phyloP scores from a whole-genome alignment of 2,113 vertebrate genomes.

The Scomber scombrus region DNA sequence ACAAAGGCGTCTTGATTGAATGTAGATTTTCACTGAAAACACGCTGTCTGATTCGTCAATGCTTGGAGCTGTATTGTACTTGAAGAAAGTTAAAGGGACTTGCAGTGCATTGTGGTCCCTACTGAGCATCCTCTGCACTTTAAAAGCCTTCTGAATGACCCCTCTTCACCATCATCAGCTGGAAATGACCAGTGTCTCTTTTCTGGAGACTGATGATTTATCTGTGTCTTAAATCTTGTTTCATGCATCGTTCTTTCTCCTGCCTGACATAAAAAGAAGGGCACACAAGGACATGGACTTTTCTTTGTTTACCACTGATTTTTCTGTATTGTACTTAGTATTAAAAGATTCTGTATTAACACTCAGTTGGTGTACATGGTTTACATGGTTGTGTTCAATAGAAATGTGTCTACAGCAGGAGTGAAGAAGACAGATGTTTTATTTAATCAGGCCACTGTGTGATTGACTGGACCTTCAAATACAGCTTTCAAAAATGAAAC shows the following conservation, averaged over 20 bases:
- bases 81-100: slow-evolving; percentile 55
- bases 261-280: slow-evolving; percentile 51
- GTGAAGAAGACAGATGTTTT: neutral
- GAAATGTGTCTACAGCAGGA: neutral
- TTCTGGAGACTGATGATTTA: slow-evolving; percentile 67
- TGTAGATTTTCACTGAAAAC: slow-evolving; percentile 67
- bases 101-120: slow-evolving; percentile 50
- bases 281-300: slow-evolving; percentile 55
- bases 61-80: slow-evolving; percentile 43
- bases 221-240: slow-evolving; percentile 63
- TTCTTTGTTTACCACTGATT: slow-evolving; percentile 74
- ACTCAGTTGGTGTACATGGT: slow-evolving; percentile 22
- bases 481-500: too few relatives aligned
- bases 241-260: slow-evolving; percentile 46
- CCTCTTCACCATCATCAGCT: slow-evolving; percentile 58
- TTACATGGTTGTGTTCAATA: slow-evolving; percentile 20
- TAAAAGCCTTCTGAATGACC: slow-evolving; percentile 59
- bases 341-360: slow-evolving; percentile 80
- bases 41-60: slow-evolving; percentile 39
- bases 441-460: neutral
- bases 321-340: slow-evolving; percentile 81
- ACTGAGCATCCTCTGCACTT: slow-evolving; percentile 67
- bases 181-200: slow-evolving; percentile 63
- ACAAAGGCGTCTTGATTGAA: slow-evolving; percentile 66
- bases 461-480: neutral